Evolutionary conservation across 2,113 vertebrate species (phyloP), one percentile per base, ranked within the genome.

Genomic region (Hippolais icterina): DNA sequence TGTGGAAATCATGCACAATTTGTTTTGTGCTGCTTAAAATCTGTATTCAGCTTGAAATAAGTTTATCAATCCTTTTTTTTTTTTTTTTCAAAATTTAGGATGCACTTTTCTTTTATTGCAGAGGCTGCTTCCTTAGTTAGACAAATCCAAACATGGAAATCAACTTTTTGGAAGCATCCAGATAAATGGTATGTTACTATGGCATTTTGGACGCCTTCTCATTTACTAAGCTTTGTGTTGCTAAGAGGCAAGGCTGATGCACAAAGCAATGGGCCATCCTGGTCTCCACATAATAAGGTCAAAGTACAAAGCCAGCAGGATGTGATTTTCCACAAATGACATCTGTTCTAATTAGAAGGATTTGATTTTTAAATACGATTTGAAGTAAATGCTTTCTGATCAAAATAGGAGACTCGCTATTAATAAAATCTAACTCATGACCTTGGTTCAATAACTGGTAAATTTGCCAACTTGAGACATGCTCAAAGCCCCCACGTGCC

Each of bases 221-320:
- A 95, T 94, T 95, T 90, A 64, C 83, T 42, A 22, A 95, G 93
- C 71, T 39, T 76, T 14, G 68, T 91, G 95, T 93, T 97, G 97
- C 97, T 96, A 96, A 96, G 97, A 95, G 80, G 94, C 90, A 54
- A 71, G 68, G 59, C 92, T 80, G 95, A 39, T 88, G 87, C 91
- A 87, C 92, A 68, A 44, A 93, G 91, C 96, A 91, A 61, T 41
- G 56, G 91, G 53, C 83, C 83, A 24, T 82, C 64, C 87, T 66
- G 24, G 37, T 39, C 95, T 79, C n/a, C 83, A 84, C 71, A 84
- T 70, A 93, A 75, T 19, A 72, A 85, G 64, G 95, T 83, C 86
- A 64, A 74, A 86, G 87, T 68, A 63, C 66, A 44, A 47, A 88
- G 35, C 37, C 64, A 87, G 75, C 42, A 76, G 78, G 64, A 91